Evolutionary conservation across 2,113 vertebrate species (phyloP), one percentile per base, ranked within the genome.

Genomic region (Petrocephalus microphthalmus): DNA sequence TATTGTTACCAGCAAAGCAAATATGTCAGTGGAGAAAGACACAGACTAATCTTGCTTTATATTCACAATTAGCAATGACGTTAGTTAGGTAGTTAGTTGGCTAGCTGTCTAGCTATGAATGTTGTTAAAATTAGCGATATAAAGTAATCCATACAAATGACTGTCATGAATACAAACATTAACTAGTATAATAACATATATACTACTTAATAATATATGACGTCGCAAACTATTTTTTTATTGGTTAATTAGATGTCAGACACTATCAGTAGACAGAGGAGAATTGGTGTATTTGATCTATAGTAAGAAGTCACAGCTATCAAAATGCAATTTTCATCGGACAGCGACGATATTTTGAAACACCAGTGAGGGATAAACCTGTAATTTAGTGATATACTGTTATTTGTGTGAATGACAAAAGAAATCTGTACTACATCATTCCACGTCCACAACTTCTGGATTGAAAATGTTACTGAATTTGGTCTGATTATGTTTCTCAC

Each of bases 401-500:
- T 29, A 67, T 67, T 49, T 20, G 19, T 84, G 20, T 25, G 81
- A 45, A n/a, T 84, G 60, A 15, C 25, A 10, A 10, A 49, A 83
- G 37, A 83, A 84, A 51, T 84, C 20, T 78, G 19, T 42, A 6
- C 15, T 0, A 19, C 17, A 2, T 19, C 37, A 78, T 78, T 42
- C 19, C 19, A 78, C 17, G 33, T 42, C 29, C 71, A 37, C 11
- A 17, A 51, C 51, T 84, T 25, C 42, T 47, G 42, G 22, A 51
- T 19, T 19, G 45, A 51, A 84, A 47, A n/a, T 84, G 42, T 5
- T 85, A 17, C 17, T 85, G 86, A 6, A 60, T 78, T 89, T 20
- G 45, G 15, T 20, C 29, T 19, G 17, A 86, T 86, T 47, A n/a
- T 86, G 56, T 86, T 85, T 87, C 90, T 67, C 90, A 8, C 94